Base-by-base conservation (phyloP, 2,797 vertebrate genomes). In the Vireo griseus region DNA sequence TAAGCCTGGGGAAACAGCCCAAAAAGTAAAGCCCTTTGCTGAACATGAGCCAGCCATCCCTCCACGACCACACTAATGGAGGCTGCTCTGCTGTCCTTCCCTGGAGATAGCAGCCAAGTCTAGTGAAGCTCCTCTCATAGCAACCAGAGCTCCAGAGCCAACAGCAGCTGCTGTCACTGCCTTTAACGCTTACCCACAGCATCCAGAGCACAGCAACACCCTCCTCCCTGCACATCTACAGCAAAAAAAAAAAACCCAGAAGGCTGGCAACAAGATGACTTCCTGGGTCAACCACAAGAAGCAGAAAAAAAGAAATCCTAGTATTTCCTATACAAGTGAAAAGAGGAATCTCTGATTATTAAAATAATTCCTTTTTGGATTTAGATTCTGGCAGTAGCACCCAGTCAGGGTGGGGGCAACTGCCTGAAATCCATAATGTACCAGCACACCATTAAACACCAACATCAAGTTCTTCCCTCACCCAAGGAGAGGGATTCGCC, bases 41-140 rank as follows among this genome's bases (percentile, higher is more conserved):
- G 92, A 93, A 81, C 2, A n/a, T 35, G 71, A 97, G 96, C 90
- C 95, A 97, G 97, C 67, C 96, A 97, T 96, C 96, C 96, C 97
- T 95, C 96, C 96, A 95, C 96, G 95, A 96, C 92, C 95, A 95
- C 97, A 96, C 97, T 98, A 98, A 98, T 98, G 98, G 98, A 98
- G 97, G 98, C 97, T 97, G 97, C 96, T 96, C 96, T 98, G 97
- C 97, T 97, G 97, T 97, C 97, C 97, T 96, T 98, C 98, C 98
- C 98, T 97, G 96, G 98, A 98, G 98, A 98, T 97, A 94, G 97
- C 97, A 97, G 98, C 98, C 98, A 98, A 96, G 97, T 97, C 98
- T 97, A 97, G 97, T 98, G 97, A 98, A 98, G 98, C 98, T 98
- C 97, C 97, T 98, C 98, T 98, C 98, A 97, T 98, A 98, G 98